Conservation (phyloP, 1,140 invertebrate species). For the Drosophila mayri region DNA sequence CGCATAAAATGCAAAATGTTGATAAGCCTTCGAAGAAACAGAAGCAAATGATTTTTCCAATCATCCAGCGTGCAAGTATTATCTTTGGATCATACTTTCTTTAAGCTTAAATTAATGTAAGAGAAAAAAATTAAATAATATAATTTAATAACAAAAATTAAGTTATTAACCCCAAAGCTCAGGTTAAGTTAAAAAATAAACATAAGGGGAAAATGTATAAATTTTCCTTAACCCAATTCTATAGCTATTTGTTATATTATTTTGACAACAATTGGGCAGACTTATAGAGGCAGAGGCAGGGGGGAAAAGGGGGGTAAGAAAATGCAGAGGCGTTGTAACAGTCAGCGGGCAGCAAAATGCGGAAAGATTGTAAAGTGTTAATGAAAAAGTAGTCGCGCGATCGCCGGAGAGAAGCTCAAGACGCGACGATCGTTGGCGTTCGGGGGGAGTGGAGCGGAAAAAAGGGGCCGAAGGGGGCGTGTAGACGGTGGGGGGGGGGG, state of each 20-base stretch:
- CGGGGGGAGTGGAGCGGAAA: not conserved
- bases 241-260: conserved; percentile 5
- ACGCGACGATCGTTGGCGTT: conserved; percentile 2
- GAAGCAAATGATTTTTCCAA: conserved; percentile 1
- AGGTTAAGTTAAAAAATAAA: too few relatives aligned
- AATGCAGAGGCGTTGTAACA: conserved; percentile 53
- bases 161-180: too few relatives aligned
- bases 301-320: not conserved
- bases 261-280: conserved; percentile 5
- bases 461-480: conserved; percentile 5
- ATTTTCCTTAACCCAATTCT: not conserved
- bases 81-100: not conserved
- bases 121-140: not conserved
- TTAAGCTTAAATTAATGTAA: not conserved
- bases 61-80: not conserved
- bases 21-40: conserved; percentile 18
- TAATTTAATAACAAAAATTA: not conserved
- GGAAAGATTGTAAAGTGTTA: conserved; percentile 82
- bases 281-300: not conserved
- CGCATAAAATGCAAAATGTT: conserved; percentile 31
- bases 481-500: not conserved
- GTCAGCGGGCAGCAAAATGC: conserved; percentile 61
- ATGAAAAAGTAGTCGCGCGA: conserved; percentile 75
- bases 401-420: conserved; percentile 25
- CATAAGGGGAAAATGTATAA: too few relatives aligned